Percentiles rank a stretch among this genome's conserved stretches.
These are phyloP conservation scores for Acropora tenuis DNA, from an alignment of 64 coral and sea anemone species.

Conservation along the genomic window DNA sequence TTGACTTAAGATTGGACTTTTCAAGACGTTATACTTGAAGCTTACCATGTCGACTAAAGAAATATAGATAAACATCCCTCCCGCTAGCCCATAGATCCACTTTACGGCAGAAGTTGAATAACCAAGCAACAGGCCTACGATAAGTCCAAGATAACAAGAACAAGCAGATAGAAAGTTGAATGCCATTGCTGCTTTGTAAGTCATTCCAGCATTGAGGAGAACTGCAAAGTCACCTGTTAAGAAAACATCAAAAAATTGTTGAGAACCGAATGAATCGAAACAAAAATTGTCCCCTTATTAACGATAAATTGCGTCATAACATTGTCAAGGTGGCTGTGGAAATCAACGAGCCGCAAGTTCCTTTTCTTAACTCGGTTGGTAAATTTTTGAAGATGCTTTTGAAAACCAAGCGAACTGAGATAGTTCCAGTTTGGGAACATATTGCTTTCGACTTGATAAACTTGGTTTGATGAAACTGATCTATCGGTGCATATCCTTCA, in stretches of 20 bases:
- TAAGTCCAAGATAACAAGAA: constrained; percentile 81
- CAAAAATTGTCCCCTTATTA: too few relatives aligned
- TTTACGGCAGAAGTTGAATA: constrained; percentile 94
- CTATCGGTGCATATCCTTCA: too few relatives aligned
- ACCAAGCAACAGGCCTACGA: constrained; percentile 89
- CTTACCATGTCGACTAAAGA: constrained; percentile 96
- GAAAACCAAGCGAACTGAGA: too few relatives aligned
- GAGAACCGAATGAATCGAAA: not conserved
- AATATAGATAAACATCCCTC: constrained; percentile 98
- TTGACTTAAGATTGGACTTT: not conserved
- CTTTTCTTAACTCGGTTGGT: too few relatives aligned
- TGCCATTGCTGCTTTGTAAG: constrained; percentile 88
- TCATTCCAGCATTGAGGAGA: constrained; percentile 91
- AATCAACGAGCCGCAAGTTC: too few relatives aligned
- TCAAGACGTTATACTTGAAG: not conserved
- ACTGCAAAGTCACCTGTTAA: constrained; percentile 98
- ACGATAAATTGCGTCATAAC: too few relatives aligned
- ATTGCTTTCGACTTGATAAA: too few relatives aligned
- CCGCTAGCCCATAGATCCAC: constrained; percentile 96
- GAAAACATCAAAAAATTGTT: not conserved
- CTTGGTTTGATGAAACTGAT: too few relatives aligned
- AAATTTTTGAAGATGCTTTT: too few relatives aligned
- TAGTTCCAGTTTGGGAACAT: too few relatives aligned
- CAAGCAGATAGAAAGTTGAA: constrained; percentile 96
- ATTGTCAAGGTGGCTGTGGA: too few relatives aligned